Percentiles rank a stretch among this genome's conserved stretches.
Conservation (phyloP, 2,888 invertebrate genomes). For the Clostera curtula region DNA sequence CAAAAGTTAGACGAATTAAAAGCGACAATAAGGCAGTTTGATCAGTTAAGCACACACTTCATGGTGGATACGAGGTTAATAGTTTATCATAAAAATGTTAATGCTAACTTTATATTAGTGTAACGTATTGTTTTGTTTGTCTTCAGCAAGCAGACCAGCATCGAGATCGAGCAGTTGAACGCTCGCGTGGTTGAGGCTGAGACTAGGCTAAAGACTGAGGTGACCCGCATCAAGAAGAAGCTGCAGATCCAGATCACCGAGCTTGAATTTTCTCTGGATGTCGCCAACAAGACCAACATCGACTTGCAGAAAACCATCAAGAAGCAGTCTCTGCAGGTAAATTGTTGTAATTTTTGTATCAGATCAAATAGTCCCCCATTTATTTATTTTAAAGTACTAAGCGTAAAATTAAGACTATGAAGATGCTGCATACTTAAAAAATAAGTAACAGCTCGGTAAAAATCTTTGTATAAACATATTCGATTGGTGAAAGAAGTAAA, state of each 20-base stretch:
- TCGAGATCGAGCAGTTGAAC: conserved; percentile 97
- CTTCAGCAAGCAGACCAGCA: conserved; percentile 95
- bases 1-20: conserved; percentile 77
- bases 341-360: not conserved
- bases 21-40: conserved; percentile 77
- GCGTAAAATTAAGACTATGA: no score
- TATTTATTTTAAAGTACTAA: no score
- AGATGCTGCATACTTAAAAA: no score
- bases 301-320: conserved; percentile 98
- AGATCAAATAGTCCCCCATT: no score
- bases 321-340: conserved; percentile 93
- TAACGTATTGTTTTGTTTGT: conserved; percentile 19
- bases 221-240: conserved; percentile 99
- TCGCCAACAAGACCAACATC: conserved; percentile 98
- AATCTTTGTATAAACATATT: no score
- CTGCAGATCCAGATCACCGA: conserved; percentile 98
- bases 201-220: conserved; percentile 96
- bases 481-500: no score
- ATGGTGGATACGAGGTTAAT: conserved; percentile 79
- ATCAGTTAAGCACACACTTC: conserved; percentile 74
- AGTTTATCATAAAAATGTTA: conserved; percentile 1
- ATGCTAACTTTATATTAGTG: conserved; percentile 2
- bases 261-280: conserved; percentile 96
- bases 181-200: conserved; percentile 97
- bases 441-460: no score